phyloP scores from a whole-genome alignment of 2,797 vertebrate genomes.

The Spatula clypeata region DNA sequence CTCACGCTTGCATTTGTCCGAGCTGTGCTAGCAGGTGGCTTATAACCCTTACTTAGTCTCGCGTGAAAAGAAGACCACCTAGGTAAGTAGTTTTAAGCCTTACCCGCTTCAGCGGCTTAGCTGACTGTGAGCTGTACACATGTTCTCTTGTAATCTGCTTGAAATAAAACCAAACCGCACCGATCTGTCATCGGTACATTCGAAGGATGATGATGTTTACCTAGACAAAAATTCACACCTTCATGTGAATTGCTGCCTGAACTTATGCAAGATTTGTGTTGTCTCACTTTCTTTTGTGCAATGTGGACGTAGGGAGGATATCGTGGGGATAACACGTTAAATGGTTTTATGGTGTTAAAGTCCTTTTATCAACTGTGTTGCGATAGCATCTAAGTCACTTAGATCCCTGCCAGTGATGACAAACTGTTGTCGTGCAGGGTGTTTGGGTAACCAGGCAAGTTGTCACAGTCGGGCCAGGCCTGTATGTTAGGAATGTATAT shows the following conservation, averaged over 20 bases:
- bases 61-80: fast-evolving
- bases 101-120: not conserved
- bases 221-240: not conserved
- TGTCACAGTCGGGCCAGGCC: not conserved
- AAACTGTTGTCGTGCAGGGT: not conserved
- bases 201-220: not conserved
- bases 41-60: not conserved
- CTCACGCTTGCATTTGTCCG: fast-evolving
- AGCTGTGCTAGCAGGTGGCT: not conserved
- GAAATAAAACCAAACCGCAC: not conserved
- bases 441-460: slow-evolving; percentile 59
- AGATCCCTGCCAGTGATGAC: not conserved
- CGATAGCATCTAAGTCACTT: fast-evolving
- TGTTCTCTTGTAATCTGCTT: not conserved
- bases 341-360: not conserved
- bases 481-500: slow-evolving; percentile 39
- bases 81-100: not conserved
- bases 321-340: not conserved
- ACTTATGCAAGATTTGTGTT: not conserved
- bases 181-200: fast-evolving
- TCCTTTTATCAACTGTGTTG: not conserved
- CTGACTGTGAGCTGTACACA: not conserved
- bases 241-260: not conserved
- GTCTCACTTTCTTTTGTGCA: not conserved
- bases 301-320: fast-evolving